phyloP scores from a whole-genome alignment of 2,113 vertebrate species.

The Apteryx mantelli region DNA sequence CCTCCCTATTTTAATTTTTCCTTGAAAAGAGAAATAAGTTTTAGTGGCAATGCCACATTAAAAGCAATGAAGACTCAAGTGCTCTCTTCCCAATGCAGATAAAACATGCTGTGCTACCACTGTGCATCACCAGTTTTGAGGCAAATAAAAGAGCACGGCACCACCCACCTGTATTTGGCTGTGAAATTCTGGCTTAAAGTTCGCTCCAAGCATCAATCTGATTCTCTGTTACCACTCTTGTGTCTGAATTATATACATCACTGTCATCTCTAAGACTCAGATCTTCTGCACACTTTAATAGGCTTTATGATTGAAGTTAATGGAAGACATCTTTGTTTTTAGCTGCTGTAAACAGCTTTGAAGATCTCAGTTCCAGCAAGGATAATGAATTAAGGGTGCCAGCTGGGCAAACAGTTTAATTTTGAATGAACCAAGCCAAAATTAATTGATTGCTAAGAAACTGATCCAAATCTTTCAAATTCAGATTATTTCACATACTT shows the following conservation, averaged over 20 bases:
- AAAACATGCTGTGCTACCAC: background rate
- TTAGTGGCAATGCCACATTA: background rate
- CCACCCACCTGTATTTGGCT: background rate
- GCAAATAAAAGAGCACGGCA: background rate
- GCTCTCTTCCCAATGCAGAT: background rate
- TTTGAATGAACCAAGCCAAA: constrained; percentile 21
- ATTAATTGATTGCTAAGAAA: background rate
- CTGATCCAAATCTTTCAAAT: background rate
- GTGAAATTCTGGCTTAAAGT: background rate
- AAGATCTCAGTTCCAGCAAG: background rate
- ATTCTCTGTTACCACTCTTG: background rate
- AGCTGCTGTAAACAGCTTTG: constrained; percentile 6
- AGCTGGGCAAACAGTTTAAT: constrained; percentile 23
- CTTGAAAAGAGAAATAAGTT: background rate
- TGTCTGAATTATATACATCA: background rate
- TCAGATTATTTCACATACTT: background rate
- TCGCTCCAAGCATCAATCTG: background rate
- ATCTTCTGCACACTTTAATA: background rate
- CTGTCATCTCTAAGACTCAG: background rate
- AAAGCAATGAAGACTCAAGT: background rate
- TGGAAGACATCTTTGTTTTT: constrained; percentile 4
- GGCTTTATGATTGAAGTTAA: constrained; percentile 5
- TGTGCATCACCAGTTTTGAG: background rate
- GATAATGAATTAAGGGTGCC: constrained; percentile 22
- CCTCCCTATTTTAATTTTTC: background rate